Evolutionary conservation across 1,140 invertebrate genomes (phyloP).

Genomic region (Pararge aegeria): DNA sequence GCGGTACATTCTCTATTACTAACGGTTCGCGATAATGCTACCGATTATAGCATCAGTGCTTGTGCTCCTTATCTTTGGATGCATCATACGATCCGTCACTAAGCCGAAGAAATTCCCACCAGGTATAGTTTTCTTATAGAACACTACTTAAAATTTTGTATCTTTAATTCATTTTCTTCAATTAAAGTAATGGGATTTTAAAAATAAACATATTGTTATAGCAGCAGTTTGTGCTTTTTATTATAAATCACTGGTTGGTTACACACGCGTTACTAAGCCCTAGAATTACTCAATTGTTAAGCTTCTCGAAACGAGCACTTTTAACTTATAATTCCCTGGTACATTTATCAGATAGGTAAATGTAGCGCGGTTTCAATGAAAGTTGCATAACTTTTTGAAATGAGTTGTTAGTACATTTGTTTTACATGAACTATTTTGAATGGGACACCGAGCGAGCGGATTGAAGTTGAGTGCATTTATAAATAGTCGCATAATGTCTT

Average conservation of each 20-base stretch:
- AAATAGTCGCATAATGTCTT: slow-evolving; percentile 5
- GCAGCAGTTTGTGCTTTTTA: too few species aligned
- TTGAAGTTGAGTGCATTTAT: slow-evolving; percentile 5
- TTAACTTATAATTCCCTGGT: not conserved
- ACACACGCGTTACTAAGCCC: too few species aligned
- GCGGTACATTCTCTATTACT: not conserved
- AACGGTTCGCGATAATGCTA: slow-evolving; percentile 4
- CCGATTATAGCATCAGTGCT: slow-evolving; percentile 7
- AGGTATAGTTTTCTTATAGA: slow-evolving; percentile 24
- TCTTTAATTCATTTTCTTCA: too few species aligned
- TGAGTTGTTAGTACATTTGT: not conserved
- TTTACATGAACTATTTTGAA: not conserved
- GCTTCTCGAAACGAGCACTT: not conserved
- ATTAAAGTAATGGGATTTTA: too few species aligned
- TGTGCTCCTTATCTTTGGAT: slow-evolving; percentile 15
- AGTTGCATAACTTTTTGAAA: slow-evolving; percentile 7
- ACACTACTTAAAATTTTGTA: too few species aligned
- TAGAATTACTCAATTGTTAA: too few species aligned
- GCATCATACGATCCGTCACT: slow-evolving; percentile 16
- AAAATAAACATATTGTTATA: too few species aligned
- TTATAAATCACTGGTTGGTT: too few species aligned
- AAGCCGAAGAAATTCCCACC: slow-evolving; percentile 30
- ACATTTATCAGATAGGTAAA: not conserved
- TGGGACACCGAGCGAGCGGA: not conserved
- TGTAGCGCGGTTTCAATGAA: not conserved